A percentile compares a stretch with the other conserved stretches of the same genome.
phyloP scores from a whole-genome alignment of 2,888 invertebrate genomes.

The Heliothis peltigera region DNA sequence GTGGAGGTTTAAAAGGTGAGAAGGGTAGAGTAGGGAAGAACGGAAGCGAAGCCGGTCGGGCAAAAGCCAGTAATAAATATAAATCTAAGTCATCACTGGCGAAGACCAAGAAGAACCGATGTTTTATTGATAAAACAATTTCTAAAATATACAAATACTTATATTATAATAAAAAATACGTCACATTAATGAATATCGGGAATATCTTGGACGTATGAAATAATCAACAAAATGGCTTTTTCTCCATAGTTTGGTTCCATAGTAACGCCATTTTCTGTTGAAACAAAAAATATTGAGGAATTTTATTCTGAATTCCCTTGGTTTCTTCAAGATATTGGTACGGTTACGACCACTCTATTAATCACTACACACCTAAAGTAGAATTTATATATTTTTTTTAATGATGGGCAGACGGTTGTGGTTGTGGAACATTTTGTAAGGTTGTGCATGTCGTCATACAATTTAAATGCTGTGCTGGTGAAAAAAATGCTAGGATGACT shows the following conservation, averaged over 20 bases:
- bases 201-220: background rate
- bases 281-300: no score
- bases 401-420: no score
- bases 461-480: slow-evolving; percentile 6
- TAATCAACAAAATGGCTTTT: slow-evolving; percentile 3
- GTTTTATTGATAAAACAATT: no score
- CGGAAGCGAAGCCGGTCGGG: no score
- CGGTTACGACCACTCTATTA: background rate
- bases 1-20: no score
- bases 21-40: no score
- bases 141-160: no score
- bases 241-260: background rate
- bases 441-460: slow-evolving; percentile 31
- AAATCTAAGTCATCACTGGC: no score
- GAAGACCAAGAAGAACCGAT: no score
- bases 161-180: no score
- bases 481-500: slow-evolving; percentile 23
- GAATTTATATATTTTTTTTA: background rate
- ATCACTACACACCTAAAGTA: slow-evolving; percentile 3
- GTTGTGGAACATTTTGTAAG: slow-evolving; percentile 36
- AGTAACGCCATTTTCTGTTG: slow-evolving; percentile 19
- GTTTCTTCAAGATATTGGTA: slow-evolving; percentile 20
- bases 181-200: no score
- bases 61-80: no score
- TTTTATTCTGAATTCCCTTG: slow-evolving; percentile 12